A percentile compares a stretch with the other conserved stretches of the same genome.
phyloP scores from a whole-genome alignment of 2,888 invertebrate species.

The Ectemnius lituratus region DNA sequence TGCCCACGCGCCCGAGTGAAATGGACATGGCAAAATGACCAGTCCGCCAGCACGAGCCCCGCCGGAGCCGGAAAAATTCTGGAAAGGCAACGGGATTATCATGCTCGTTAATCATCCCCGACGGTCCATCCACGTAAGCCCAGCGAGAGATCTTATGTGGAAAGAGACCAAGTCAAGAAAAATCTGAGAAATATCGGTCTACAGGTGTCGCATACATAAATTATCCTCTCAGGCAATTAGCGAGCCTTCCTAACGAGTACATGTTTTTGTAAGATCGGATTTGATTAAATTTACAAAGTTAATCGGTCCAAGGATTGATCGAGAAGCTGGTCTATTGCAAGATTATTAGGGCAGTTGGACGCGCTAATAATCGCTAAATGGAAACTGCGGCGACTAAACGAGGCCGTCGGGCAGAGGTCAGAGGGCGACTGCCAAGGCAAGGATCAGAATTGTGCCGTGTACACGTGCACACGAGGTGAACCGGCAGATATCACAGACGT shows the following conservation, averaged over 20 bases:
- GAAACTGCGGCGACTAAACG: not conserved
- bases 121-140: constrained; percentile 14
- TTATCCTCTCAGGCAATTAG: constrained; percentile 12
- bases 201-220: constrained; percentile 19
- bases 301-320: too few species aligned
- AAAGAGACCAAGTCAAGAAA: constrained; percentile 1
- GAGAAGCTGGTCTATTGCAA: not conserved
- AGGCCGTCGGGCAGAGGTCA: not conserved
- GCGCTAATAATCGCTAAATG: not conserved
- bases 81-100: constrained; percentile 46
- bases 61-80: constrained; percentile 44
- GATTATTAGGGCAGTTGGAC: not conserved
- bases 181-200: not conserved
- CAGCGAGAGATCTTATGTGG: constrained; percentile 25
- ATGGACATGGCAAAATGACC: constrained; percentile 54
- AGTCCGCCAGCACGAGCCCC: constrained; percentile 34
- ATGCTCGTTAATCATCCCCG: constrained; percentile 54
- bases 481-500: constrained; percentile 22
- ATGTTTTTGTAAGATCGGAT: constrained; percentile 25
- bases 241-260: constrained; percentile 3
- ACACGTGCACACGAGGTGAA: not conserved
- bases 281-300: too few species aligned
- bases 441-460: not conserved
- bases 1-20: constrained; percentile 38
- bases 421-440: not conserved